Percentiles rank a stretch among this genome's conserved stretches.
These are phyloP conservation scores for Machaerirhynchus nigripectus DNA, from an alignment of 2,113 vertebrate genomes.

Conservation along the genomic window DNA sequence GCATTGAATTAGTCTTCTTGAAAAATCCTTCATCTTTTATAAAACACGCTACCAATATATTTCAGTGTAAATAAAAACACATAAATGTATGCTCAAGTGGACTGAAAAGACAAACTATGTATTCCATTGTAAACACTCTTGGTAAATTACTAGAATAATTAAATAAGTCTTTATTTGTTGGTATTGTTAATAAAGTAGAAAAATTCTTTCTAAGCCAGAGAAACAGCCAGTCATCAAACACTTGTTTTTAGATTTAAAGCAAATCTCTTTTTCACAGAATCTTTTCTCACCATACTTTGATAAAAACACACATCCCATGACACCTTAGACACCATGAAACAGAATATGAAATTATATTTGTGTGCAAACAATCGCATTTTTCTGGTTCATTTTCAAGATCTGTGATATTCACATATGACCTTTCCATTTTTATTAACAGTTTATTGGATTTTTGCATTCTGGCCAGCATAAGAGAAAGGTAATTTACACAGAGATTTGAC, in stretches of 20 bases:
- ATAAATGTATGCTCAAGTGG: not conserved
- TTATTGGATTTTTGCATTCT: conserved; percentile 79
- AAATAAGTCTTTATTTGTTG: conserved; percentile 29
- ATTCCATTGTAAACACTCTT: not conserved
- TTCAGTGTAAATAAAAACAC: not conserved
- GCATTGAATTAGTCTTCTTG: not conserved
- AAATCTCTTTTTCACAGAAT: conserved; percentile 52
- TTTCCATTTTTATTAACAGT: conserved; percentile 81
- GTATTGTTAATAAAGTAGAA: conserved; percentile 39
- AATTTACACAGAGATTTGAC: conserved; percentile 80
- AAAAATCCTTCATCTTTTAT: not conserved
- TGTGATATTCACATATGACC: conserved; percentile 79
- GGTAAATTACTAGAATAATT: conserved; percentile 29
- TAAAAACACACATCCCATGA: conserved; percentile 1
- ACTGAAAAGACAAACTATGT: not conserved
- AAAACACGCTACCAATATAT: not conserved
- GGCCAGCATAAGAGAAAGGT: conserved; percentile 71
- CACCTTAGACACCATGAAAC: conserved; percentile 54
- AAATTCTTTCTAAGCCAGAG: conserved; percentile 34
- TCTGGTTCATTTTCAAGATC: conserved; percentile 73
- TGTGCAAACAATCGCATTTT: conserved; percentile 66
- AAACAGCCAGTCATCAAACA: conserved; percentile 45
- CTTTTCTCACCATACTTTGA: not conserved
- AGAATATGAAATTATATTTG: conserved; percentile 63
- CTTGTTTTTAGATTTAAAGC: conserved; percentile 43